Base-by-base conservation (phyloP, 1,140 invertebrate genomes). In the Tetramorium alpestre region DNA sequence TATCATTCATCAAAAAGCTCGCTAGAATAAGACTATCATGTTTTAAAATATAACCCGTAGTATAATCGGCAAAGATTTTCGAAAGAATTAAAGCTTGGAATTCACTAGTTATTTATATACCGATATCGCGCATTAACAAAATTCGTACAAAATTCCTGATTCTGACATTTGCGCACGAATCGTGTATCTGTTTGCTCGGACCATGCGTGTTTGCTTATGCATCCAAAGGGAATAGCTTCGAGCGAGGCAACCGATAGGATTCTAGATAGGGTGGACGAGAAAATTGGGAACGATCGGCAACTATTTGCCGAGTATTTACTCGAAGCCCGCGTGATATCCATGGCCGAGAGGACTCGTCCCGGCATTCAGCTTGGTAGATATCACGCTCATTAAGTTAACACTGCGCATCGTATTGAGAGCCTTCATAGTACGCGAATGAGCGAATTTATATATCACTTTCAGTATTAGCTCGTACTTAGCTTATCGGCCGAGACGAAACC, bases 311-410 rank as follows among this genome's bases (percentile, higher is more conserved):
- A 85, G 69, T 89, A 60, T 89, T 90, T 89, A 90, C 49, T 87
- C 65, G 72, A 67, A 1, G 64, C 54, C 65, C 18, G 38, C 47
- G 58, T 69, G 75, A 69, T 87, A 86, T 22, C 73, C 33, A 73
- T 51, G 56, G 65, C 58, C 62, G 54, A 65, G 88, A 64, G 73
- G 51, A 13, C 22, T 51, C 18, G n/a, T 51, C 16, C 28, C 65
- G 75, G 76, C 64, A 82, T 89, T 89, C 82, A 64, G 86, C 56
- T 87, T 82, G 54, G 69, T 65, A 75, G 87, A 87, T 88, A 72
- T 58, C 76, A 56, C 41, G 76, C 62, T 89, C 88, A 89, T 89
- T 89, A 89, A 89, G 84, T 88, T 87, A 89, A 89, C 76, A 65
- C 76, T 77, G 76, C 64, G 75, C 86, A 76, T 81, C 88, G 88